Evolutionary conservation across 1,140 invertebrate species (phyloP), one percentile per base, ranked within the genome.

Genomic region (Xylocopa sonorina): DNA sequence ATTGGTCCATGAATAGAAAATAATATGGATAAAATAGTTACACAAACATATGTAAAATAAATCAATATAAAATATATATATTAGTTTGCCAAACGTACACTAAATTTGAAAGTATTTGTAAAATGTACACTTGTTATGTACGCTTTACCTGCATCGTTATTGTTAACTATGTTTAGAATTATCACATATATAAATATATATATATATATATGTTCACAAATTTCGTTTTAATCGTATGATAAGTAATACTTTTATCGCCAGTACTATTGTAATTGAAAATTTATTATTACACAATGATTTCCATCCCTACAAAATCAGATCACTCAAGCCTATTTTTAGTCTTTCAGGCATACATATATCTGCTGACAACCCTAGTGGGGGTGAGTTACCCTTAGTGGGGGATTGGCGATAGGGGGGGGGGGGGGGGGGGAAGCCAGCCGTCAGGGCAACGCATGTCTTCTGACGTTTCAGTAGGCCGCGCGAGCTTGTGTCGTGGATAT

Each of bases 391-490:
- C 66, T 69, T 48, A 69, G 66, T 77, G 74, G 74, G 75, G 66
- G 66, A 77, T 69, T 18, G 34, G 29, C 60, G 18, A 21, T 68
- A 32, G 75, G n/a, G 34, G 71, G 66, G 75, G 66, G 24, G 71
- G 60, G 53, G 75, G n/a, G 34, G 71, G 66, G 75, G 66, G 24
- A 77, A 71, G 53, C 50, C 41, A 69, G 43, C 55, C 66, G 43
- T 77, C 75, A 77, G 75, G 66, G 75, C 53, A 77, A 77, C 75
- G 75, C 75, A 77, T 77, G 75, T 43, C 53, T 77, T 71, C 75
- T 77, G 75, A 77, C 67, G 66, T 77, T 69, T 71, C 66, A 77
- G 75, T 78, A 50, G 75, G 66, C 75, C 55, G 75, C 75, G 75
- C 75, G 75, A 78, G 67, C 46, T 78, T 29, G 43, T 60, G 34